phyloP scores from a whole-genome alignment of 2,888 invertebrate species.

The Malthinus seriepunctatus region DNA sequence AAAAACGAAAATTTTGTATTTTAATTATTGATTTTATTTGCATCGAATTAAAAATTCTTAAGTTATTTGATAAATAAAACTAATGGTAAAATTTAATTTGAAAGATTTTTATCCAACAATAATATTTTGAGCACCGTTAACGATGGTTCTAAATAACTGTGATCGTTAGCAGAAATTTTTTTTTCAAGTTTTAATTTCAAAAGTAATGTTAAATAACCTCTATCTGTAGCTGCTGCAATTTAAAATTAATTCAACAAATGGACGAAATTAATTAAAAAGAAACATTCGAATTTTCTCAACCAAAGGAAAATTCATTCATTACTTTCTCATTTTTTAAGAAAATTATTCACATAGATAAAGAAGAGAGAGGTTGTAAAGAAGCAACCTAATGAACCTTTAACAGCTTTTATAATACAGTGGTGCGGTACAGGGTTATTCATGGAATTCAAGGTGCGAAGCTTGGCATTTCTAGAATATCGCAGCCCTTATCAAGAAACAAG shows the following conservation, averaged over 20 bases:
- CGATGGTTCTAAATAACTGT: too few species aligned
- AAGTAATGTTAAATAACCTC: too few species aligned
- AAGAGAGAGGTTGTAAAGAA: constrained; percentile 25
- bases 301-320: background rate
- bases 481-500: constrained; percentile 23
- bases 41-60: background rate
- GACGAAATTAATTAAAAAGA: background rate
- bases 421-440: constrained; percentile 29
- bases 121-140: too few species aligned
- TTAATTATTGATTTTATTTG: background rate
- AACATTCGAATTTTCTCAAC: background rate
- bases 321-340: constrained; percentile 12
- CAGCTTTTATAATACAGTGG: constrained; percentile 31
- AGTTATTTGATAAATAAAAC: background rate
- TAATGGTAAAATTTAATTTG: too few species aligned
- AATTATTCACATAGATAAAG: constrained; percentile 10
- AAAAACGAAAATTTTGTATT: too few species aligned
- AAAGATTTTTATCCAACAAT: background rate
- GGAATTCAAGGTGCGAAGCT: constrained; percentile 34
- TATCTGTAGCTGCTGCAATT: too few species aligned
- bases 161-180: too few species aligned
- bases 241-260: background rate
- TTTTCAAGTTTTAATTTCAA: too few species aligned
- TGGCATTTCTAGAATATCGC: constrained; percentile 32
- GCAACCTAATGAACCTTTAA: constrained; percentile 34